phyloP scores from a whole-genome alignment of 2,113 vertebrate genomes.

The Coryphaenoides rupestris region DNA sequence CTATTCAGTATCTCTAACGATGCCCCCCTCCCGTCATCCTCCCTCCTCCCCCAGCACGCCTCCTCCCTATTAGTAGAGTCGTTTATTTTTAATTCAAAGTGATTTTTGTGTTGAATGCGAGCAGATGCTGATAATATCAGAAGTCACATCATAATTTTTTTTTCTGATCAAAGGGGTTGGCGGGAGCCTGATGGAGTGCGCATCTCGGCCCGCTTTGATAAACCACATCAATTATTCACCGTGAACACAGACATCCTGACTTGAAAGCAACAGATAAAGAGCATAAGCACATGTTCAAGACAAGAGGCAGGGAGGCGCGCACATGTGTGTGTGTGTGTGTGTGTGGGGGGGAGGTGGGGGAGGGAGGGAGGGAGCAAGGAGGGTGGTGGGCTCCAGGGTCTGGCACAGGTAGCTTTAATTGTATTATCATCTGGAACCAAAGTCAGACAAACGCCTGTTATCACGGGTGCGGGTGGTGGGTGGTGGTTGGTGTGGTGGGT shows the following conservation, averaged over 20 bases:
- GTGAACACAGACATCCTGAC: conserved; percentile 99
- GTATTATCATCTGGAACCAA: conserved; percentile 99
- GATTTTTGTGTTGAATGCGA: conserved; percentile 99
- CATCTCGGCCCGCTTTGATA: conserved; percentile 99
- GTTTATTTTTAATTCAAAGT: conserved; percentile 99
- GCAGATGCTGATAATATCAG: conserved; percentile 99
- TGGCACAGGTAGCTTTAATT: conserved; percentile 99
- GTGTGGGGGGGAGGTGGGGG: conserved; percentile 86
- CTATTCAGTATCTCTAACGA: too few relatives aligned
- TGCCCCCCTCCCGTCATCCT: too few relatives aligned
- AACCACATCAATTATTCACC: conserved; percentile 99
- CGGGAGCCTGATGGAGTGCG: conserved; percentile 99
- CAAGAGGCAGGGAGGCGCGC: conserved; percentile 88
- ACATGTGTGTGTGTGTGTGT: too few relatives aligned
- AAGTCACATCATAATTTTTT: conserved; percentile 99
- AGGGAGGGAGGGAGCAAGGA: conserved; percentile 86
- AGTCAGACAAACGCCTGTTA: conserved; percentile 93
- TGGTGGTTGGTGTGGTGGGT: too few relatives aligned
- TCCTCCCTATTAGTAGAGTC: too few relatives aligned
- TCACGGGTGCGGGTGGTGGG: too few relatives aligned
- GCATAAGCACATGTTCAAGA: conserved; percentile 99
- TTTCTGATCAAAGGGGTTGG: conserved; percentile 99
- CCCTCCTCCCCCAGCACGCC: too few relatives aligned
- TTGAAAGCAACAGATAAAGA: conserved; percentile 99
- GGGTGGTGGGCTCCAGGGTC: conserved; percentile 87